Conservation (phyloP, 2,113 vertebrate genomes). For the Vombatus ursinus region DNA sequence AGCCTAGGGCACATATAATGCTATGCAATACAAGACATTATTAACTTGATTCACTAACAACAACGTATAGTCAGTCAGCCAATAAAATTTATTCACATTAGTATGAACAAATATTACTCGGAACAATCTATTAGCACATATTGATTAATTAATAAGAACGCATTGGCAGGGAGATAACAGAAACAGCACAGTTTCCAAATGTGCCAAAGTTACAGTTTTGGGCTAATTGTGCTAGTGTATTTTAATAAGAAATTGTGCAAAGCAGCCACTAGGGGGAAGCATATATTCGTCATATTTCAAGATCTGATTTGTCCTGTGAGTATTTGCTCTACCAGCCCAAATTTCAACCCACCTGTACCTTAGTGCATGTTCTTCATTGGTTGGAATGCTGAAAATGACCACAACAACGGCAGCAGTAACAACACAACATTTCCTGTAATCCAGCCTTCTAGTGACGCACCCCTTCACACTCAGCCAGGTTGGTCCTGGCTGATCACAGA, state of each 20-base stretch:
- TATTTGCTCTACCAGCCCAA: neutral
- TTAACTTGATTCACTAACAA: neutral
- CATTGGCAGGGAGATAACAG: neutral
- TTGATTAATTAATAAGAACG: too few relatives aligned
- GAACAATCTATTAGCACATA: neutral
- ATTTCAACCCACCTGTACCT: neutral
- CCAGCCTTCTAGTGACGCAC: neutral
- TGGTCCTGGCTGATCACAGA: neutral
- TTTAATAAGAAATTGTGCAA: neutral
- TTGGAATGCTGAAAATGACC: neutral
- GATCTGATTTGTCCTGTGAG: neutral
- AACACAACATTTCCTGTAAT: neutral
- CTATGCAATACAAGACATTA: neutral
- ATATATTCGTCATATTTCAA: neutral
- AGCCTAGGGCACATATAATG: neutral
- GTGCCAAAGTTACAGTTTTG: neutral
- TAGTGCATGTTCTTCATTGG: neutral
- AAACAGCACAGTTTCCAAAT: neutral
- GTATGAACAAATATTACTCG: neutral
- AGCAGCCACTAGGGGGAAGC: neutral
- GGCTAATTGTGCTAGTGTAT: neutral
- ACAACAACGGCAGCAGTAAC: too few relatives aligned
- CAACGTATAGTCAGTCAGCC: neutral
- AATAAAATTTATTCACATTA: neutral
- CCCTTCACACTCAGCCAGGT: neutral